A percentile compares a stretch with the other conserved stretches of the same genome.
phyloP scores from a whole-genome alignment of 2,113 vertebrate species.

The Glaucidium brasilianum region DNA sequence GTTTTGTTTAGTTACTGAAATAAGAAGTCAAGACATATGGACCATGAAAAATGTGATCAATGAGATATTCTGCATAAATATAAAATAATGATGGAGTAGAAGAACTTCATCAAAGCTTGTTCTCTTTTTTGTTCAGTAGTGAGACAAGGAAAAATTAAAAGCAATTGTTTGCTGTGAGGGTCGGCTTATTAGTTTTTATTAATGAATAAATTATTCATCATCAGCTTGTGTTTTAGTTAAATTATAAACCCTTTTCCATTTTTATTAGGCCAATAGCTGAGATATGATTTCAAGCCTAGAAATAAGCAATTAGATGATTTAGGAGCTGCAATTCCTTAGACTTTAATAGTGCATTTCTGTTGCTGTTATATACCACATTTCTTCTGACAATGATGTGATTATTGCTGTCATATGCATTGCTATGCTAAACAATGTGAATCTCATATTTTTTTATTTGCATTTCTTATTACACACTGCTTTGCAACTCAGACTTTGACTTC shows the following conservation, averaged over 20 bases:
- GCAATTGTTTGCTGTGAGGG: not conserved
- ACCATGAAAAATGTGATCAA: not conserved
- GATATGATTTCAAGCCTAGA: not conserved
- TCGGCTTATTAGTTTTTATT: not conserved
- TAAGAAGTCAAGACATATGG: not conserved
- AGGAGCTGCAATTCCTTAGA: not conserved
- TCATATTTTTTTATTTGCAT: not conserved
- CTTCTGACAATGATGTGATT: not conserved
- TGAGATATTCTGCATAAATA: not conserved
- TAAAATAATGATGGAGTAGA: not conserved
- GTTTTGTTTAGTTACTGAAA: not conserved
- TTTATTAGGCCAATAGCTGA: not conserved
- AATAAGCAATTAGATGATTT: not conserved
- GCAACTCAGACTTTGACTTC: not conserved
- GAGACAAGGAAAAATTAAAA: not conserved
- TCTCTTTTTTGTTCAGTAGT: not conserved
- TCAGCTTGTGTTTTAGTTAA: not conserved
- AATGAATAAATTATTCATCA: not conserved
- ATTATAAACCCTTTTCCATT: not conserved
- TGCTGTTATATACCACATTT: not conserved
- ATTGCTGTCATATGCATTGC: not conserved
- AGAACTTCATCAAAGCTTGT: not conserved
- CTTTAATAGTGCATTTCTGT: not conserved
- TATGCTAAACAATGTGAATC: not conserved
- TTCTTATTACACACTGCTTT: not conserved